Evolutionary conservation across 2,888 invertebrate species (phyloP), one percentile per base, ranked within the genome.

Genomic region (Cephus pygmeus): DNA sequence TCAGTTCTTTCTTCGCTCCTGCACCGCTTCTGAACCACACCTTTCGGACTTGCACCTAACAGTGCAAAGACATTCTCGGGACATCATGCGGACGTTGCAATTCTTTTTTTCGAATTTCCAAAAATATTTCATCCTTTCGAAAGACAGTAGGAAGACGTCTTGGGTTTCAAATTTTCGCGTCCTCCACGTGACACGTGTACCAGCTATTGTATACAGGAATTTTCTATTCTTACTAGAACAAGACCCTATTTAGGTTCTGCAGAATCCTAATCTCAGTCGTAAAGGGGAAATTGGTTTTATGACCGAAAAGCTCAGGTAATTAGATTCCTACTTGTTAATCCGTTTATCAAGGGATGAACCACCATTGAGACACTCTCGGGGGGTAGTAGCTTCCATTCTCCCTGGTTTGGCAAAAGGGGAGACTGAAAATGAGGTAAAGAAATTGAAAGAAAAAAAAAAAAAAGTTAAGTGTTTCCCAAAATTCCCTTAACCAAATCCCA

Each of bases 261-360:
- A 0, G 23, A 23, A 23, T 56, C 56, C 56, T 56, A 56, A 56
- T 56, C 56, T 56, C 56, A 23, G 56, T 23, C 56, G 1, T 56
- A 56, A 56, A 56, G 1, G 1, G 1, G 9, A 15, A 56, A 56
- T 56, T 56, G 56, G 23, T 56, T 23, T 56, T 56, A 23, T 15
- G 2, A 56, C 23, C 23, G 23, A 56, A 56, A 56, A 9, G 56
- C 23, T 56, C 1, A 23, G 80, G 83, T 85, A 85, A 84, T 84
- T 85, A 85, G 84, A 85, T 83, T 79, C 81, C 40, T 84, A 85
- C 79, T 85, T 84, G 83, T 84, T 84, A 85, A 85, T 85, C 85
- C 85, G 83, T 85, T 85, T 85, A 85, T 85, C 85, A 82, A 82
- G 80, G 73, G 75, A 76, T 76, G 85, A 81, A 80, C 80, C 81